Conservation (phyloP, 2,888 invertebrate species). For the Boloria selene region DNA sequence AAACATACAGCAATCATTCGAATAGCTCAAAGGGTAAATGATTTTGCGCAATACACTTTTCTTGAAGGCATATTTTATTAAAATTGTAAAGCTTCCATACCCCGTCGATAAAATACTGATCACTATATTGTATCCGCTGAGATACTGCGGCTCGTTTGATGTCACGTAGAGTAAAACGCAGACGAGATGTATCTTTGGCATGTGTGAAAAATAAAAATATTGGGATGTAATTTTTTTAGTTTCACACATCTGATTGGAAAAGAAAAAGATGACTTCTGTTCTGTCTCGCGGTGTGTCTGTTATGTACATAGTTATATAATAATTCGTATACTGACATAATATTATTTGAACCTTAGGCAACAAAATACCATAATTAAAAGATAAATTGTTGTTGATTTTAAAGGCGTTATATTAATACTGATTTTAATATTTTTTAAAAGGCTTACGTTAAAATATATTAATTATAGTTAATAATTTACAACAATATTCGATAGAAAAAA, state of each 20-base stretch:
- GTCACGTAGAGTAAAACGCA: constrained; percentile 48
- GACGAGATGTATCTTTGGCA: constrained; percentile 29
- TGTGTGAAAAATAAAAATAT: neutral
- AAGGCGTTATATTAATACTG: too few species aligned
- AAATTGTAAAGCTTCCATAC: constrained; percentile 43
- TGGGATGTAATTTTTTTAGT: constrained; percentile 1
- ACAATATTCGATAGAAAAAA: too few species aligned
- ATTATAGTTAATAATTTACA: too few species aligned
- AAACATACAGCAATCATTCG: constrained; percentile 15
- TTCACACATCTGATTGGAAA: neutral
- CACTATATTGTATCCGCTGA: constrained; percentile 65
- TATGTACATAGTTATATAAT: too few species aligned
- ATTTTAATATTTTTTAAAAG: too few species aligned
- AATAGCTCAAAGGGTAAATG: constrained; percentile 21
- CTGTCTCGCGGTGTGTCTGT: too few species aligned
- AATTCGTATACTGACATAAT: too few species aligned
- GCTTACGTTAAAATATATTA: too few species aligned
- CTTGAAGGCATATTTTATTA: constrained; percentile 39
- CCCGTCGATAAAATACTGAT: constrained; percentile 62
- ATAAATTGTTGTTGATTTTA: too few species aligned
- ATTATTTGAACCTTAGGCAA: too few species aligned
- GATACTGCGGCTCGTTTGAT: constrained; percentile 56
- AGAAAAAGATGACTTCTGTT: too few species aligned
- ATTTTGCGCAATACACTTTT: constrained; percentile 23
- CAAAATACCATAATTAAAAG: too few species aligned